These are phyloP conservation scores for Drosophila tristis DNA, from an alignment of 1,140 invertebrate species.

Conservation along the genomic window DNA sequence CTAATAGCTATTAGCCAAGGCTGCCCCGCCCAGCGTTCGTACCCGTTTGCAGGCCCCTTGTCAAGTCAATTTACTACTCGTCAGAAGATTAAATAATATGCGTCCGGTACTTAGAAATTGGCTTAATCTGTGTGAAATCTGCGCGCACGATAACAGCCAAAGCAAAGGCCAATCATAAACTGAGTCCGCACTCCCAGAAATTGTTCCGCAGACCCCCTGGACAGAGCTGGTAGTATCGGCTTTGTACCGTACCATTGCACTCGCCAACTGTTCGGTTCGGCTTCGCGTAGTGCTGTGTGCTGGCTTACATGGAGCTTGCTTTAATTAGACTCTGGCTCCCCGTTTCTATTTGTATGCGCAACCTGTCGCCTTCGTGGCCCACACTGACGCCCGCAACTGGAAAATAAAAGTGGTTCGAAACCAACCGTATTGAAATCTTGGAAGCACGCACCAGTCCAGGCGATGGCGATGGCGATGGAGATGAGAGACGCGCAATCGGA, in stretches of 20 bases:
- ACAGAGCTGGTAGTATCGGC: slow-evolving; percentile 35
- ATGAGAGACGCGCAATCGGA: slow-evolving; percentile 1
- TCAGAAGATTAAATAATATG: slow-evolving; percentile 22
- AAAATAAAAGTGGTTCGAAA: slow-evolving; percentile 36
- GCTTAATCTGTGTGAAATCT: slow-evolving; percentile 38
- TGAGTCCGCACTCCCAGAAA: slow-evolving; percentile 18
- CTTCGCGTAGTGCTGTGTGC: too few relatives aligned
- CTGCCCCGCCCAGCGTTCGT: too few relatives aligned
- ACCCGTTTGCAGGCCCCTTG: too few relatives aligned
- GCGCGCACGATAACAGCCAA: slow-evolving; percentile 29
- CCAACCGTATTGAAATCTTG: slow-evolving; percentile 57
- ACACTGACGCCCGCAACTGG: slow-evolving; percentile 26
- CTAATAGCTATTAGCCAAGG: slow-evolving; percentile 30
- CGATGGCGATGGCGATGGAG: too few relatives aligned
- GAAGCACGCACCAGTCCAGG: slow-evolving; percentile 23
- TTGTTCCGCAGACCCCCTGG: slow-evolving; percentile 13
- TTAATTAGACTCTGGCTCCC: slow-evolving; percentile 50
- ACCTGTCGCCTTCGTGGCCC: slow-evolving; percentile 18
- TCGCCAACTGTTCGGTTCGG: slow-evolving; percentile 4
- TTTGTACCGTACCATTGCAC: slow-evolving; percentile 35
- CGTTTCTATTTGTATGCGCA: slow-evolving; percentile 64
- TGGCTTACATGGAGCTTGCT: slow-evolving; percentile 24
- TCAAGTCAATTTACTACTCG: too few relatives aligned
- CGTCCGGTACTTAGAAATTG: slow-evolving; percentile 18
- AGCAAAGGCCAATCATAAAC: slow-evolving; percentile 48